Base-by-base conservation (phyloP, 1,140 invertebrate genomes). In the Dysdera silvatica region DNA sequence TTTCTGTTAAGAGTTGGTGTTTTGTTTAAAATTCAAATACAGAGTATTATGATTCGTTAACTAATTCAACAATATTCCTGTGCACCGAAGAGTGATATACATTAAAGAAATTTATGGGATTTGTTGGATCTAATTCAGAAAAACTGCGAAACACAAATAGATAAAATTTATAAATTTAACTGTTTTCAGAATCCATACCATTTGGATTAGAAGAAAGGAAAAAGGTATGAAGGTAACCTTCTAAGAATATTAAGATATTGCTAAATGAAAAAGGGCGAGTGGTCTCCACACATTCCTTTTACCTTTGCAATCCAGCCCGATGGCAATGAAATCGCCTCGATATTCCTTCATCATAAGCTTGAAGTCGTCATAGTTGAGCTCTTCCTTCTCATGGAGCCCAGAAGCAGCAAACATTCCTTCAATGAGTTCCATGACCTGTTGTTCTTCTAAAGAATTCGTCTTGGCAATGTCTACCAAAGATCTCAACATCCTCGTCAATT, bases 261-360 rank as follows among this genome's bases (percentile, higher is more conserved):
- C n/a, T n/a, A n/a, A n/a, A n/a, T n/a, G n/a, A n/a, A 20, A 47
- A 12, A n/a, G 10, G 43, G 23, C 10, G 14, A 10, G 14, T 47
- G 20, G 10, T 12, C 43, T n/a, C 20, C 12, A 20, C 43, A 16
- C 10, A 47, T 16, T 23, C 12, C 31, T 37, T 16, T 40, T 24
- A 65, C 63, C 95, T 80, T 95, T 98, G 74, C 89, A 96, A 72
- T 95, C 92, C 26, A 95, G 33, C 10, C 63, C 63, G 23, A 97
- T 95, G 1, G 91, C 91, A 1, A 96, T 91, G 74, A 96, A 95
- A 72, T 95, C 91, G 8, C 89, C 91, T 78, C 95, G 95, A 75
- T 96, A 95, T 72, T 96, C 93, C 20, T 91, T 91, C 88, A 98
- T 94, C 87, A 96, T 92, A 3, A 89, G 74, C 73, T 94, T 94